Evolutionary conservation across 2,888 invertebrate species (phyloP), one percentile per base, ranked within the genome.

Genomic region (Omphaloscelis lunosa): DNA sequence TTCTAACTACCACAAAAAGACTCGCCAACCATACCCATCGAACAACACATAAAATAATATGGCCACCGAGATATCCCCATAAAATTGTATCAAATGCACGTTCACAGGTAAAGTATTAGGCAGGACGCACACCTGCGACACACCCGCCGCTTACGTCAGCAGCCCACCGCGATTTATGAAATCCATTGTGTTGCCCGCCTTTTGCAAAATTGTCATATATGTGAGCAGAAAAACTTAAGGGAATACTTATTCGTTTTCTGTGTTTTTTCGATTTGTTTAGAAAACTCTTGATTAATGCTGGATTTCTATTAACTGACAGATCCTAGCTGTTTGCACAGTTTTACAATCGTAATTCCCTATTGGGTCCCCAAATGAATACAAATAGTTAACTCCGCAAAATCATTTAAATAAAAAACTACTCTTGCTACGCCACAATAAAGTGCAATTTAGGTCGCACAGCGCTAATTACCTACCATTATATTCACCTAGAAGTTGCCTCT

Each of bases 61-160:
- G 69, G 70, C 78, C 29, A n/a, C 68, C 39, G 63, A 75, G 79
- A 71, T 85, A 20, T 81, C 39, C 72, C 77, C 75, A 89, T 88
- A 87, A 87, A 83, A 84, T 87, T 86, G 86, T 86, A 84, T 80
- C 80, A 80, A 85, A 86, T 83, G 80, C 79, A 77, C n/a, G 34
- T 34, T 67, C 51, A 11, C 82, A 82, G 78, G 67, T 86, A 78
- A 88, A 69, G 86, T 88, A 88, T 88, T 88, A 88, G 87, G 85
- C 67, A 61, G 80, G 80, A 17, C 68, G 29, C 69, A 80, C 88
- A 88, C 86, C 88, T 89, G 89, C 76, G 86, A 6, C 80, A 7
- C 72, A n/a, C 48, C 51, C 79, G 66, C 34, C 58, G 83, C 85
- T 74, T 68, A 74, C 88, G 88, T 86, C 82, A 82, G 85, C 84